phyloP scores from a whole-genome alignment of 2,888 invertebrate species.

The Agrenia bidenticulata region DNA sequence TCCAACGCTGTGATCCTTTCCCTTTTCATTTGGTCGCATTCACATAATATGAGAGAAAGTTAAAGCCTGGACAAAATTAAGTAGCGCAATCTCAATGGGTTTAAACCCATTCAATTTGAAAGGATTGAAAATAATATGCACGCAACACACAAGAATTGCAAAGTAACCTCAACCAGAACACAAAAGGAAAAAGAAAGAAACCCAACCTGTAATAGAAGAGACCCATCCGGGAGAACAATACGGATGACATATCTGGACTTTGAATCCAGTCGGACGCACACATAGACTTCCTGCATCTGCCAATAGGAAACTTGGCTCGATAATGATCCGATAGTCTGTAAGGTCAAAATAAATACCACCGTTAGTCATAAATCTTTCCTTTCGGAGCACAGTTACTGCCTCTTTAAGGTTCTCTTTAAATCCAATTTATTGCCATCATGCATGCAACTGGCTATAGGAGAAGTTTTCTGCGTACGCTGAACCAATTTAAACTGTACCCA shows the following conservation, averaged over 20 bases:
- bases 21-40: no score
- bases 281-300: conserved; percentile 74
- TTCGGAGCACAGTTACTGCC: neutral
- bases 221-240: conserved; percentile 73
- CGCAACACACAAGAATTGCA: neutral
- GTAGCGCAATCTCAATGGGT: no score
- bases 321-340: conserved; percentile 67
- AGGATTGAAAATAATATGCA: neutral
- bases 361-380: conserved; percentile 38
- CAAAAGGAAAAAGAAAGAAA: conserved; percentile 16
- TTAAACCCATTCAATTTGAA: no score
- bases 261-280: conserved; percentile 74
- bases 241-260: conserved; percentile 77
- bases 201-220: conserved; percentile 69
- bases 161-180: neutral
- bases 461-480: no score
- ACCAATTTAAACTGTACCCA: no score
- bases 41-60: no score
- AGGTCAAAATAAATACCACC: conserved; percentile 50
- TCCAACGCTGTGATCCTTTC: no score
- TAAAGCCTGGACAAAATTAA: no score
- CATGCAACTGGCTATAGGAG: no score
- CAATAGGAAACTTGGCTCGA: conserved; percentile 70
- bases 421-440: conserved; percentile 8
- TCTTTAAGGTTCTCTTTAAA: neutral